A percentile compares a stretch with the other conserved stretches of the same genome.
phyloP scores from a whole-genome alignment of 2,797 vertebrate genomes.

The Malurus splendens region DNA sequence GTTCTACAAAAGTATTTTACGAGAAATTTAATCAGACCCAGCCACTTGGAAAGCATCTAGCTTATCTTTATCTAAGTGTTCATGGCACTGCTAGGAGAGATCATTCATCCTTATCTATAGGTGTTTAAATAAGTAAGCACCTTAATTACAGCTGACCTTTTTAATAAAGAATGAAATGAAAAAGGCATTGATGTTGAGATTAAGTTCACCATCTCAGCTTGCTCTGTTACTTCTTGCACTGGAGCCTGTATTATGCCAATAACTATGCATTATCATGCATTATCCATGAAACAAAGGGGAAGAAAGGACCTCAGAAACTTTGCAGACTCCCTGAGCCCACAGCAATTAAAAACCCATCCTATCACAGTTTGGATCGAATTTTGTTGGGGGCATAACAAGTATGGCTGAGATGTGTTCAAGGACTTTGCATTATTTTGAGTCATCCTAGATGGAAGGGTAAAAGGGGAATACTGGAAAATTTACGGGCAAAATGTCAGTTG shows the following conservation, averaged over 20 bases:
- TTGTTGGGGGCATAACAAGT: neutral
- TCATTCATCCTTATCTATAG: conserved; percentile 27
- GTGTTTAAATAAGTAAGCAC: conserved; percentile 47
- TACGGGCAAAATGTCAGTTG: neutral
- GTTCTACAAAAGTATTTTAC: neutral
- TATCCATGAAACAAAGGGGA: neutral
- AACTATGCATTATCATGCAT: neutral
- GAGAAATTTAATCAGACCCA: neutral
- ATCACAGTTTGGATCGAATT: neutral
- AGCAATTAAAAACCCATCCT: neutral
- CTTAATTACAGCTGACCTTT: conserved; percentile 52
- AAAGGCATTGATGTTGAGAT: conserved; percentile 3
- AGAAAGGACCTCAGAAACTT: neutral
- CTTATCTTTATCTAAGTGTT: conserved; percentile 6
- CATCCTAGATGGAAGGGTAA: neutral
- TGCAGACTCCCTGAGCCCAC: neutral
- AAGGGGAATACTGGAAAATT: neutral
- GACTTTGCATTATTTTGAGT: neutral
- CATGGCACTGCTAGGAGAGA: neutral
- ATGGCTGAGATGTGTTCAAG: neutral
- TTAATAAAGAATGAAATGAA: conserved; percentile 43
- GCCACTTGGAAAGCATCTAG: conserved; percentile 3
- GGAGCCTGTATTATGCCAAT: neutral
- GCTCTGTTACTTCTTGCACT: neutral
- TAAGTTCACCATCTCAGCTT: neutral